phyloP scores from a whole-genome alignment of 2,113 vertebrate genomes.

The Scolopax mira region DNA sequence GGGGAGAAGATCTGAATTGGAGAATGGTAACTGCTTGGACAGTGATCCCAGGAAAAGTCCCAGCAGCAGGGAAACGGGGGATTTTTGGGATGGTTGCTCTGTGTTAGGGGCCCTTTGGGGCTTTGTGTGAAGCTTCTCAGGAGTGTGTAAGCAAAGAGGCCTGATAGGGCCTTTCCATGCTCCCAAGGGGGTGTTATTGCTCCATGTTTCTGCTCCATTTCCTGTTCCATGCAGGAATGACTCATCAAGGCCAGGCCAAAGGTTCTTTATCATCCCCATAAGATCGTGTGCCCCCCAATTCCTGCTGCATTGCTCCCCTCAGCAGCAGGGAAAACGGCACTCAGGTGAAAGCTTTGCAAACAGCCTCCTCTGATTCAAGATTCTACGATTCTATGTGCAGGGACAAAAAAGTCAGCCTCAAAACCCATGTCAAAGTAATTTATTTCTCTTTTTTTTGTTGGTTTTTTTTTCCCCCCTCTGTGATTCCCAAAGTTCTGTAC shows the following conservation, averaged over 20 bases:
- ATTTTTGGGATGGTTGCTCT: not conserved
- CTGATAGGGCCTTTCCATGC: not conserved
- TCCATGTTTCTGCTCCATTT: fast-evolving
- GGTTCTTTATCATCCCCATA: not conserved
- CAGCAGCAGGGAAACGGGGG: not conserved
- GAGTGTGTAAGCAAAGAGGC: not conserved
- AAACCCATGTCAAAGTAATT: not conserved
- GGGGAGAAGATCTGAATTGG: not conserved
- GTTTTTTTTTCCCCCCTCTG: not conserved
- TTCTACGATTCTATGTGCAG: too few species aligned
- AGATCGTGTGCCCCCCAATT: not conserved
- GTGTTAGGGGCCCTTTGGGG: not conserved
- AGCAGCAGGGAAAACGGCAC: not conserved
- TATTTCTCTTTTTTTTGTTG: not conserved
- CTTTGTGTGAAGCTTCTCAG: not conserved
- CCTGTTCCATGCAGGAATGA: too few species aligned
- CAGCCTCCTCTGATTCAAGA: fast-evolving
- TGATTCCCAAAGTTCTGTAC: slow-evolving; percentile 29
- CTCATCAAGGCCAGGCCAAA: fast-evolving
- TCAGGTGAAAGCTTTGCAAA: not conserved
- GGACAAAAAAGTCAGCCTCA: not conserved
- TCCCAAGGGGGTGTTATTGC: not conserved
- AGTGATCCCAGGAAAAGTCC: not conserved
- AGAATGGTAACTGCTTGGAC: not conserved
- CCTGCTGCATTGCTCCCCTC: not conserved